phyloP scores from a whole-genome alignment of 2,113 vertebrate species.

The Cynopterus brachyotis region DNA sequence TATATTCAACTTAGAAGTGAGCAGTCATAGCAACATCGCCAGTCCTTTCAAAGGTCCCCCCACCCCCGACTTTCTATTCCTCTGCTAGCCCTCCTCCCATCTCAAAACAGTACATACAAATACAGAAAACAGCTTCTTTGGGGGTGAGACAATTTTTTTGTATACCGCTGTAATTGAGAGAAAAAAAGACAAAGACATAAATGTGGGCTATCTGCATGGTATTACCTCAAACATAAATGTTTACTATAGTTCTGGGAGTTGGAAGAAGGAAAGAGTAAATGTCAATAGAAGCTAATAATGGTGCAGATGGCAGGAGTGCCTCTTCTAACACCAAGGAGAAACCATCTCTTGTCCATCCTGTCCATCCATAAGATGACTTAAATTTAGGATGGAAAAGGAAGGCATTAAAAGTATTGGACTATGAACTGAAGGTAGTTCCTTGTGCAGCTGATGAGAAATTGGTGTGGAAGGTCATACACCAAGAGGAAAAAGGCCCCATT shows the following conservation, averaged over 20 bases:
- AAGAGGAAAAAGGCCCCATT: background rate
- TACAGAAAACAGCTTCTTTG: background rate
- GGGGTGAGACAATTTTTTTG: background rate
- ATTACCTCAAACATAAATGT: background rate
- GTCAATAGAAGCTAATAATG: background rate
- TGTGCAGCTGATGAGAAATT: background rate
- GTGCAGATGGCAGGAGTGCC: background rate
- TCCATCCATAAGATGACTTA: background rate
- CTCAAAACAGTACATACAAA: background rate
- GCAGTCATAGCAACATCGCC: background rate
- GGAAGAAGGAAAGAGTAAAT: background rate
- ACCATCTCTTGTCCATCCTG: background rate
- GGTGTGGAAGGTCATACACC: background rate
- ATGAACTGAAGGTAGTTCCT: background rate
- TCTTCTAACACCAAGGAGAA: background rate
- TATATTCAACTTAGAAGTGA: background rate
- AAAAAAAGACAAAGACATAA: constrained; percentile 22
- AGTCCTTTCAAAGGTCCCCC: background rate
- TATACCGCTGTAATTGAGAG: background rate
- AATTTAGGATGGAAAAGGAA: background rate
- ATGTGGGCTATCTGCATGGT: background rate
- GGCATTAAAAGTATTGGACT: background rate
- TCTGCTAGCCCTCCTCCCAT: background rate
- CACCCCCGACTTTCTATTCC: background rate
- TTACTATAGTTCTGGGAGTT: background rate